Evolutionary conservation across 2,888 invertebrate genomes (phyloP), one percentile per base, ranked within the genome.

Genomic region (Azorinus chamasolen): DNA sequence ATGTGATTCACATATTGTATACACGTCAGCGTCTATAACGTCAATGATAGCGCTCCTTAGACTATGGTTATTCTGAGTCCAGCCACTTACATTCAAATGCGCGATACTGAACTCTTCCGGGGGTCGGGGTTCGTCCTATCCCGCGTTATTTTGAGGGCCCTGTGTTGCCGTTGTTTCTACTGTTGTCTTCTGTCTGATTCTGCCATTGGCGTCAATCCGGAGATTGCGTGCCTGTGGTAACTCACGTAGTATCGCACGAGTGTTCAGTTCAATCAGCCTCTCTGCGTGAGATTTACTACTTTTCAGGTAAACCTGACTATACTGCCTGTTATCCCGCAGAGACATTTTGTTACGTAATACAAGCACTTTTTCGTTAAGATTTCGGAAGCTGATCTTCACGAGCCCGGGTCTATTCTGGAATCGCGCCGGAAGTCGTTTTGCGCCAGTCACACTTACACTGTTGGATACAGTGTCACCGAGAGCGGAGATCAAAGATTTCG

Each of bases 1-100:
- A 37, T 55, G 55, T 18, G 55, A 37, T 39, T 55, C 55, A 55
- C 39, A 39, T 18, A 55, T 14, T 18, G 39, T 37, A n/a, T 18
- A 39, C 2, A 55, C 18, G 39, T 55, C 55, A 18, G 55, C 16
- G 39, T 39, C 39, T 6, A 20, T 39, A 6, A 8, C 2, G 14
- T 18, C 18, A 10, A 55, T 45, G 37, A 65, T 39, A 25, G 41
- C n/a, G 25, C 41, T 41, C 0, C 69, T 41, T 55, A 75, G 50
- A 0, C 20, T 41, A 39, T 59, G 14, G 24, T 75, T 79, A 45
- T 68, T 55, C 1, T 27, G 39, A 16, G 75, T 79, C 72, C 75
- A 79, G 18, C 69, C 65, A 46, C 75, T 64, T n/a, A 79, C 69
- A 53, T 79, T 79, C 12, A 69, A 14, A 10, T 79, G 74, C 1